phyloP scores from a whole-genome alignment of 2,797 vertebrate genomes.

The Myripristis murdjan region DNA sequence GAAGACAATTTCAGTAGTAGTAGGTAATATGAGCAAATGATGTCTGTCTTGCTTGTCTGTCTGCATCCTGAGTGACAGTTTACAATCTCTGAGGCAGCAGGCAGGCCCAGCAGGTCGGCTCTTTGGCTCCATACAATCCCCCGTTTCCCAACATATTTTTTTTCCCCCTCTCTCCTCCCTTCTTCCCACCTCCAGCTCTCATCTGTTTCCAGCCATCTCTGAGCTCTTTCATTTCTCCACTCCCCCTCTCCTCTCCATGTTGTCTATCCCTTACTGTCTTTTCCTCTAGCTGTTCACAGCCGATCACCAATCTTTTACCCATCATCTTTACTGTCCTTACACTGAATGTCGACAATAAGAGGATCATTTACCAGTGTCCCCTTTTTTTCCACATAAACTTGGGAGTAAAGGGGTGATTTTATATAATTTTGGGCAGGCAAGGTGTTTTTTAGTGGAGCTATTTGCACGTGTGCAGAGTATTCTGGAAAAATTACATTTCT shows the following conservation, averaged over 20 bases:
- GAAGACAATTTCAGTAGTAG: constrained; percentile 59
- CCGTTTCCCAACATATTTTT: constrained; percentile 67
- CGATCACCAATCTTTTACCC: constrained; percentile 16
- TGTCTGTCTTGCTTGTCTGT: constrained; percentile 78
- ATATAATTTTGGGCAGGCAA: background rate
- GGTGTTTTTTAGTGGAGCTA: background rate
- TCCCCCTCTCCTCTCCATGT: constrained; percentile 32
- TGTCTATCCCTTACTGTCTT: constrained; percentile 8
- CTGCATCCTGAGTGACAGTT: constrained; percentile 84
- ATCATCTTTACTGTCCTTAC: background rate
- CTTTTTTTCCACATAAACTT: too few species aligned
- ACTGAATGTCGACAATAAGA: background rate
- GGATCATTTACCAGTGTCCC: background rate
- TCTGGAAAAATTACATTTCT: background rate
- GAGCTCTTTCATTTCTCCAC: constrained; percentile 40
- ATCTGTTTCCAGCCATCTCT: constrained; percentile 59
- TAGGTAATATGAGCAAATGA: constrained; percentile 76
- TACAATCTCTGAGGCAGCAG: constrained; percentile 80
- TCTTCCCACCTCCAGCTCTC: constrained; percentile 49
- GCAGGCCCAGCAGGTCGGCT: constrained; percentile 74
- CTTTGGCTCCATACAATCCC: constrained; percentile 67
- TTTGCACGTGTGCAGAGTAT: background rate
- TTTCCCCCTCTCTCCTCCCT: constrained; percentile 22
- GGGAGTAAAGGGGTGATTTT: too few species aligned
- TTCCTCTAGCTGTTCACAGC: background rate